Conservation (phyloP, 2,113 vertebrate genomes). For the Orycteropus afer region DNA sequence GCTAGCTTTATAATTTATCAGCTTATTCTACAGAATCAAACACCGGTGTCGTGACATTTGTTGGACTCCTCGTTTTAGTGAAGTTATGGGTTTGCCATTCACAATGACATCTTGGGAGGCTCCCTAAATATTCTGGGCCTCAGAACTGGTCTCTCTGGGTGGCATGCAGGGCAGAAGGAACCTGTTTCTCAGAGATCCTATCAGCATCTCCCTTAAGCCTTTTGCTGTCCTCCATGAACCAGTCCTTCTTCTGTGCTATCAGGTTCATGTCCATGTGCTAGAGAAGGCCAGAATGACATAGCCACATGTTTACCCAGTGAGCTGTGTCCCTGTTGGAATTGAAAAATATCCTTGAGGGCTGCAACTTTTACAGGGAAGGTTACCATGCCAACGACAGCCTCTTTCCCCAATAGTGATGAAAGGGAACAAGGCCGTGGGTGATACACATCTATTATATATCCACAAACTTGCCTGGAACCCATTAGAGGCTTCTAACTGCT, state of each 20-base stretch:
- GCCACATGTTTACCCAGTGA: slow-evolving; percentile 53
- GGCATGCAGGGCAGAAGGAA: not conserved
- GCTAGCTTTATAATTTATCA: slow-evolving; percentile 47
- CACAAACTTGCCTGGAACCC: slow-evolving; percentile 59
- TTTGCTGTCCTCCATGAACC: slow-evolving; percentile 41
- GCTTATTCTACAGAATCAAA: slow-evolving; percentile 45
- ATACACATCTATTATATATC: slow-evolving; percentile 68
- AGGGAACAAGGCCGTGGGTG: slow-evolving; percentile 72
- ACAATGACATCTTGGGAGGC: not conserved
- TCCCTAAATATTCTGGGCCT: slow-evolving; percentile 30
- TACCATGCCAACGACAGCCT: slow-evolving; percentile 81
- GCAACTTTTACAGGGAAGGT: slow-evolving; percentile 74
- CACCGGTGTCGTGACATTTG: not conserved
- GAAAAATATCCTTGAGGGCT: slow-evolving; percentile 75
- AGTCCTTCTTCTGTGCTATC: slow-evolving; percentile 24
- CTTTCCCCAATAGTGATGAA: slow-evolving; percentile 69
- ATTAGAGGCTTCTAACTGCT: slow-evolving; percentile 33
- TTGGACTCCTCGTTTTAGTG: not conserved
- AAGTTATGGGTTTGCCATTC: slow-evolving; percentile 9
- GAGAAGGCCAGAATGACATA: slow-evolving; percentile 66
- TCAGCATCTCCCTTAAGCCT: not conserved
- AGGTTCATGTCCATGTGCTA: not conserved
- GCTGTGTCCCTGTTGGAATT: slow-evolving; percentile 58
- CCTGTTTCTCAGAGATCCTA: slow-evolving; percentile 37
- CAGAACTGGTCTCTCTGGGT: slow-evolving; percentile 56